These are phyloP conservation scores for Sipha maydis DNA, from an alignment of 2,888 invertebrate genomes.

Conservation along the genomic window DNA sequence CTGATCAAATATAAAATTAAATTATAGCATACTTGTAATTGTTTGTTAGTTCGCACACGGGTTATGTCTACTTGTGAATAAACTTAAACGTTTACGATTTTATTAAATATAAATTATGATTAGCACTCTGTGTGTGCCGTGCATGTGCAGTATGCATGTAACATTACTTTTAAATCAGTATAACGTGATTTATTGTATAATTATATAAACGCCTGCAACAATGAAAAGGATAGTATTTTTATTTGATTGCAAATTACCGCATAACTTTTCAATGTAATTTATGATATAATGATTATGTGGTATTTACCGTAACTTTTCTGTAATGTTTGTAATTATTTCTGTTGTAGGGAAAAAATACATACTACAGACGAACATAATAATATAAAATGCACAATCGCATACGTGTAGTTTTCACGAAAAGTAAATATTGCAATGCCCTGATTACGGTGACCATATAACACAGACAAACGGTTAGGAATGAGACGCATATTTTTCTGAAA, in stretches of 20 bases:
- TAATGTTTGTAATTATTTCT: no score
- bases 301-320: no score
- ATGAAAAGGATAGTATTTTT: neutral
- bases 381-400: no score
- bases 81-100: neutral
- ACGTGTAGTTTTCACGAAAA: no score
- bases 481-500: no score
- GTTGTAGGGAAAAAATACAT: neutral
- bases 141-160: neutral
- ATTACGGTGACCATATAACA: no score
- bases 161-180: neutral
- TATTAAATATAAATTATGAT: neutral
- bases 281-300: no score
- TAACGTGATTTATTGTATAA: neutral
- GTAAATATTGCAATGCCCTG: no score
- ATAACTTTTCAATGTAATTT: neutral
- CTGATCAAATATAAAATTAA: no score
- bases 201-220: neutral
- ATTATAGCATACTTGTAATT: no score
- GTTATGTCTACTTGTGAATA: neutral
- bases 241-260: neutral
- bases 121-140: neutral
- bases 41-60: neutral
- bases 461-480: no score
- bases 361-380: neutral